A percentile compares a stretch with the other conserved stretches of the same genome.
These are phyloP conservation scores for Hoplostethus atlanticus DNA, from an alignment of 2,797 vertebrate genomes.

Conservation along the genomic window DNA sequence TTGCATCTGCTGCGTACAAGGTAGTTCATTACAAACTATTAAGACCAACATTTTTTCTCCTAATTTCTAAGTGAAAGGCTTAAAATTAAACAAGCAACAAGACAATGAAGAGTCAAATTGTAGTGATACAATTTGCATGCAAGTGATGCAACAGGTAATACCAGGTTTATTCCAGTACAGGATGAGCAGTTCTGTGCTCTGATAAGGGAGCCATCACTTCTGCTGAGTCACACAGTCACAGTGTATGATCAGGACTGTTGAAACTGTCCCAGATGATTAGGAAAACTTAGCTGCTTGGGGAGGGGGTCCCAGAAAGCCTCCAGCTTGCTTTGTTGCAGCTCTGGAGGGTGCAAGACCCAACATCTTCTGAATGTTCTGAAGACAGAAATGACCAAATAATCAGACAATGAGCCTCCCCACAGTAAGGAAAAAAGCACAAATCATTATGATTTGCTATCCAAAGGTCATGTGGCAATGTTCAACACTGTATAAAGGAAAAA, in stretches of 20 bases:
- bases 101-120: conserved; percentile 18
- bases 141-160: conserved; percentile 43
- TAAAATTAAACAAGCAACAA: conserved; percentile 69
- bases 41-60: conserved; percentile 28
- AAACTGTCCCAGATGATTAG: conserved; percentile 65
- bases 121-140: conserved; percentile 15
- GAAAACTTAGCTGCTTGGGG: conserved; percentile 98
- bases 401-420: background rate
- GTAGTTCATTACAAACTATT: conserved; percentile 23
- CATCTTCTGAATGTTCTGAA: conserved; percentile 99
- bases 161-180: conserved; percentile 13
- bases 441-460: too few relatives aligned
- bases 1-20: conserved; percentile 24
- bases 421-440: background rate
- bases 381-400: conserved; percentile 15
- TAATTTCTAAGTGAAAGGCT: conserved; percentile 43
- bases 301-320: conserved; percentile 96
- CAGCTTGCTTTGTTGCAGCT: conserved; percentile 98
- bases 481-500: background rate
- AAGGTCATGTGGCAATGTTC: background rate
- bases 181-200: conserved; percentile 16
- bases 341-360: conserved; percentile 96
- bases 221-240: background rate
- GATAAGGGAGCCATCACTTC: background rate
- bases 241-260: background rate